These are phyloP conservation scores for Hippocampus mohnikei DNA, from an alignment of 2,113 vertebrate genomes.

Conservation along the genomic window DNA sequence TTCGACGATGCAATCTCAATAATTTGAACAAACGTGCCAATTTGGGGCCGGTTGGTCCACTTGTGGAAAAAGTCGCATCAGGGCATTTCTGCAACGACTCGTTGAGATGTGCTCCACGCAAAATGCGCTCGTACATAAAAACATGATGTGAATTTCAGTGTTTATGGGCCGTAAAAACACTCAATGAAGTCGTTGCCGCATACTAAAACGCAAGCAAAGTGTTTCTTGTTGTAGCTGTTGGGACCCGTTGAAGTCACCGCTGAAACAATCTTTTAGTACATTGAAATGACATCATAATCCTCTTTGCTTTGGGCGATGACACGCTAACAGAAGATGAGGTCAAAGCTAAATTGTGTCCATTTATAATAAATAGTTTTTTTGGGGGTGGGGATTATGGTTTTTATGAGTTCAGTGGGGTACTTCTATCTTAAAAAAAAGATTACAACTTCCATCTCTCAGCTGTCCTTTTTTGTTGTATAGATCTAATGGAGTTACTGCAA, in stretches of 20 bases:
- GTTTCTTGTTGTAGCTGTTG: neutral
- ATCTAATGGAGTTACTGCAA: too few species aligned
- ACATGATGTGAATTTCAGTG: neutral
- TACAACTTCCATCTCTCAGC: too few species aligned
- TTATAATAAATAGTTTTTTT: neutral
- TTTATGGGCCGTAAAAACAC: constrained; percentile 16
- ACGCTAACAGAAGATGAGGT: neutral
- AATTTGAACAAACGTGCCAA: too few species aligned
- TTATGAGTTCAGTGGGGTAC: too few species aligned
- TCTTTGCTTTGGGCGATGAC: neutral
- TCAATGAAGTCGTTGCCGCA: neutral
- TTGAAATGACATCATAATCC: neutral
- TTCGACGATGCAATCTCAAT: too few species aligned
- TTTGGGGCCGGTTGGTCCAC: neutral
- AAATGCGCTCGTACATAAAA: neutral
- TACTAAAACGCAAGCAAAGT: neutral
- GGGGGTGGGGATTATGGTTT: too few species aligned
- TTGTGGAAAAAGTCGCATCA: neutral
- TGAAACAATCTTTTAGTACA: neutral
- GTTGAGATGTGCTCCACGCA: neutral
- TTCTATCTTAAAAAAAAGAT: too few species aligned
- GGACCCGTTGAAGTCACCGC: neutral
- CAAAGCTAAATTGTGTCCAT: neutral
- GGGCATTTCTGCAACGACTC: neutral
- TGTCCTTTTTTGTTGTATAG: too few species aligned